These are phyloP conservation scores for Nemopilema nomurai DNA, from an alignment of 30 jellyfish, hydroid and myxozoan genomes.

Conservation along the genomic window DNA sequence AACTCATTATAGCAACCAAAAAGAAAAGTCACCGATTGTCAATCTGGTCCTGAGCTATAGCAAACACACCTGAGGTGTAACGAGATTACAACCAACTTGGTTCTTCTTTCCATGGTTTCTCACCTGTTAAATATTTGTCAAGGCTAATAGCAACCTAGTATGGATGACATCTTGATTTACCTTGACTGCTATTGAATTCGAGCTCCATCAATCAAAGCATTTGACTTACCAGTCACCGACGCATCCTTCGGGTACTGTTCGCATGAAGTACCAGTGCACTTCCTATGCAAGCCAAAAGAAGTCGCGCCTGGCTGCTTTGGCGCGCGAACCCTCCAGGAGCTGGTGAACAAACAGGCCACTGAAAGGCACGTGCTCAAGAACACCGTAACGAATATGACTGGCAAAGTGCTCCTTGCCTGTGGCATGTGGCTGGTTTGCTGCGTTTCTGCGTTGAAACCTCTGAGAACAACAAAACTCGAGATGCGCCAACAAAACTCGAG, in stretches of 20 bases:
- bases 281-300: not conserved
- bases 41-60: too few species aligned
- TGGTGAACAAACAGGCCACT: slow-evolving; percentile 2
- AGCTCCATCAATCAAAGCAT: not conserved
- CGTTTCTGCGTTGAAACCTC: too few species aligned
- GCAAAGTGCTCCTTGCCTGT: not conserved
- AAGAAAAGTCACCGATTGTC: too few species aligned
- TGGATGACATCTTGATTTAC: too few species aligned
- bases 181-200: too few species aligned
- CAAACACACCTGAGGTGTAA: too few species aligned
- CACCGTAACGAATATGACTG: not conserved
- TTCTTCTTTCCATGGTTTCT: too few species aligned
- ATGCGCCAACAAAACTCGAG: not conserved
- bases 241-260: not conserved
- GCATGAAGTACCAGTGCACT: not conserved
- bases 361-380: not conserved
- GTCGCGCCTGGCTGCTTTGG: not conserved
- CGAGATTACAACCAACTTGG: too few species aligned
- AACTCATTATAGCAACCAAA: not conserved
- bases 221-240: slow-evolving; percentile 4
- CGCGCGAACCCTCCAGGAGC: slow-evolving; percentile 4
- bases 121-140: too few species aligned
- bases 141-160: too few species aligned
- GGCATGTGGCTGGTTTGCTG: not conserved
- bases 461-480: not conserved